Conservation (phyloP, 2,113 vertebrate species). For the Pterocles burchelli region DNA sequence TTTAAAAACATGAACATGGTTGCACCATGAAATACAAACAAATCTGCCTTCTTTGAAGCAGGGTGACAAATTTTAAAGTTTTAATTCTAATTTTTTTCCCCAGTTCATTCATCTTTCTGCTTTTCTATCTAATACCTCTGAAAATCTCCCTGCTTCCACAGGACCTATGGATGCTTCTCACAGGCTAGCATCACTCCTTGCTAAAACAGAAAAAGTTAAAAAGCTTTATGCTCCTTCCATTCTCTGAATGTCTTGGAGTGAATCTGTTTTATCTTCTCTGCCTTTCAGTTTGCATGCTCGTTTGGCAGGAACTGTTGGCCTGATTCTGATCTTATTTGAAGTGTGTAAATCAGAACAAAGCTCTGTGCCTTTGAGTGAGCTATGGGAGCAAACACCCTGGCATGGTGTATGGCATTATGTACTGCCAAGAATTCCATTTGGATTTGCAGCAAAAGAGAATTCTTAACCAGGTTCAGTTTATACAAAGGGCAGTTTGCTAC, state of each 20-base stretch:
- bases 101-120: not conserved
- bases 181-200: not conserved
- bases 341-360: conserved; percentile 53
- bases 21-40: not conserved
- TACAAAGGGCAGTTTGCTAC: conserved; percentile 26
- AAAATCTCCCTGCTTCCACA: not conserved
- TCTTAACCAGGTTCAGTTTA: conserved; percentile 45
- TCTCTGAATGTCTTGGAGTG: conserved; percentile 32
- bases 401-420: not conserved
- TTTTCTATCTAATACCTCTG: not conserved
- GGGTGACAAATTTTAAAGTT: not conserved
- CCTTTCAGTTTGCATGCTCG: conserved; percentile 42
- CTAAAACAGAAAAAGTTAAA: conserved; percentile 22
- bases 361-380: conserved; percentile 8
- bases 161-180: not conserved
- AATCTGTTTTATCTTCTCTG: conserved; percentile 46
- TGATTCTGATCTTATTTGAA: conserved; percentile 51
- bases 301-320: conserved; percentile 44
- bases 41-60: not conserved
- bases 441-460: conserved; percentile 34
- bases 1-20: not conserved
- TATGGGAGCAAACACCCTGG: conserved; percentile 23
- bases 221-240: conserved; percentile 28
- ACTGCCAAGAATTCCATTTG: conserved; percentile 17
- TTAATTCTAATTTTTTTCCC: not conserved